Percentiles rank a stretch among this genome's conserved stretches.
Conservation (phyloP, 2,797 vertebrate genomes). For the Thalassophryne amazonica region DNA sequence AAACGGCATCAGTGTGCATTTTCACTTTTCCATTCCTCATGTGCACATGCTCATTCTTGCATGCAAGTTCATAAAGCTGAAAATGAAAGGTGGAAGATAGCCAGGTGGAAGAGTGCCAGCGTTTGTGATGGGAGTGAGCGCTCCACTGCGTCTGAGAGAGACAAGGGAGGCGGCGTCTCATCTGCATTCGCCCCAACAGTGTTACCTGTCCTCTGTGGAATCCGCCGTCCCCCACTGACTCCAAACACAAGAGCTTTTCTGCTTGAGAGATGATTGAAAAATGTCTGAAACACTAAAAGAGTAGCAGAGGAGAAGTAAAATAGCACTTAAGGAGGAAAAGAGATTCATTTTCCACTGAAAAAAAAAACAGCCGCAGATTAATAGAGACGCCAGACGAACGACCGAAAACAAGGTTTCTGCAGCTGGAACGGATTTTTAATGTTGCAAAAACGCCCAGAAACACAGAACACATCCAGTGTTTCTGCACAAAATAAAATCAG, state of each 20-base stretch:
- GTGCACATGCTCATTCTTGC: constrained; percentile 58
- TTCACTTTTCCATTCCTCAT: constrained; percentile 37
- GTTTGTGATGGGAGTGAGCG: constrained; percentile 62
- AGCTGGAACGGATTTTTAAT: too few species aligned
- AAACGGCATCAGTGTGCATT: constrained; percentile 13
- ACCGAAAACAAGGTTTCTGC: not conserved
- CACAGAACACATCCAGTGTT: too few species aligned
- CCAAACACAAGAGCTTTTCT: constrained; percentile 12
- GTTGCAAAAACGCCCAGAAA: too few species aligned
- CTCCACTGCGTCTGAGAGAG: constrained; percentile 53
- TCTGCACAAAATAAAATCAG: too few species aligned
- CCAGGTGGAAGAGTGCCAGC: constrained; percentile 50
- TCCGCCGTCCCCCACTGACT: constrained; percentile 41
- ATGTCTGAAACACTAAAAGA: not conserved
- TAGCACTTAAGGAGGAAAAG: not conserved
- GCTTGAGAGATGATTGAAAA: not conserved
- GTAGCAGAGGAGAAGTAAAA: not conserved
- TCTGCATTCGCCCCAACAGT: constrained; percentile 47
- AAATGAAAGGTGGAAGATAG: constrained; percentile 68
- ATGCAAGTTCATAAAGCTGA: constrained; percentile 61
- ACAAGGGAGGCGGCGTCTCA: constrained; percentile 45
- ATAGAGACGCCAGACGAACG: not conserved
- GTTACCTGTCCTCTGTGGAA: constrained; percentile 25
- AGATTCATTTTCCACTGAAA: not conserved
- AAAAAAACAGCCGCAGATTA: not conserved